These are phyloP conservation scores for Pseudomugil tenellus DNA, from an alignment of 2,797 vertebrate genomes.

Conservation along the genomic window DNA sequence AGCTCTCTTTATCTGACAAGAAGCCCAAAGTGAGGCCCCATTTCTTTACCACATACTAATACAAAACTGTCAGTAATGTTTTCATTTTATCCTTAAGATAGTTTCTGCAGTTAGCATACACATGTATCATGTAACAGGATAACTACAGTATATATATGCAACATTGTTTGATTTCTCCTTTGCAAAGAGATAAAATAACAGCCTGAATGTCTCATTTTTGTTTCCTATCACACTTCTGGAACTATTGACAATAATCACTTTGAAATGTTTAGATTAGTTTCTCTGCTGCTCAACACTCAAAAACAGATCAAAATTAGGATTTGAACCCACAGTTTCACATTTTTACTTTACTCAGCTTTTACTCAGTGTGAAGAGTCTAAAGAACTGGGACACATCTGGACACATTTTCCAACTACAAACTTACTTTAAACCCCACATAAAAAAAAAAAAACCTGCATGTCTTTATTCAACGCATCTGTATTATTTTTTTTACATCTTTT, in stretches of 20 bases:
- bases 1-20: background rate
- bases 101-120: background rate
- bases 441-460: slow-evolving; percentile 17
- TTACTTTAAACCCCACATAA: slow-evolving; percentile 22
- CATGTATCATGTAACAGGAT: background rate
- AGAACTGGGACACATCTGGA: slow-evolving; percentile 36
- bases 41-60: slow-evolving; percentile 11
- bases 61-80: background rate
- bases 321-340: background rate
- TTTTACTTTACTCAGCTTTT: background rate
- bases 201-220: background rate
- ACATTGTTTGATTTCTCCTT: background rate
- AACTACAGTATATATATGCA: slow-evolving; percentile 9
- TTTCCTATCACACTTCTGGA: background rate
- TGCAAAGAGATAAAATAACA: background rate
- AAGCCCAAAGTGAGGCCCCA: background rate
- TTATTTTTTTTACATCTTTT: slow-evolving; percentile 4
- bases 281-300: background rate
- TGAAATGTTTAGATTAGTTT: background rate
- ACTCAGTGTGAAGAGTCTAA: slow-evolving; percentile 21
- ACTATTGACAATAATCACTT: background rate
- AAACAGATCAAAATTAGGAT: background rate
- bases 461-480: slow-evolving; percentile 34
- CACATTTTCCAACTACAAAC: slow-evolving; percentile 20
- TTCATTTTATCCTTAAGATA: background rate